These are phyloP conservation scores for Eleutherodactylus coqui DNA, from an alignment of 2,797 vertebrate species.

Conservation along the genomic window DNA sequence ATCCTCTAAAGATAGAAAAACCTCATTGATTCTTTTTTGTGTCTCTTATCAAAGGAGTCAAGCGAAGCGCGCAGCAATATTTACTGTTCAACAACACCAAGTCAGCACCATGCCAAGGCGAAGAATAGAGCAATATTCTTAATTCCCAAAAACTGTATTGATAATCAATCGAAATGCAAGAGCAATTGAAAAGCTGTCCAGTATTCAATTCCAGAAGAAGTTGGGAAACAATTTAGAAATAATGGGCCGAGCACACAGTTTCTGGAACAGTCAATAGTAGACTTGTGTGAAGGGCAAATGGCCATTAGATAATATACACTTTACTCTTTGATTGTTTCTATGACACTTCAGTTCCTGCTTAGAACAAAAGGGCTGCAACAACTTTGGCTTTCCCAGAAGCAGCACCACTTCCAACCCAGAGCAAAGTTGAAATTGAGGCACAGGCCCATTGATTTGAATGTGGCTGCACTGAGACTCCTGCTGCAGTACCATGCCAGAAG, in stretches of 20 bases:
- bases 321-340: not conserved
- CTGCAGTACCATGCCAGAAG: no score
- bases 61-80: conserved; percentile 80
- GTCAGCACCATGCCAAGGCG: conserved; percentile 73
- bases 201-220: conserved; percentile 93
- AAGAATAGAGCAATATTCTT: conserved; percentile 82
- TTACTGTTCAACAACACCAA: conserved; percentile 84
- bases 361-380: not conserved
- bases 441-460: not conserved
- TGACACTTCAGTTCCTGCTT: not conserved
- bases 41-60: conserved; percentile 83
- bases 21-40: conserved; percentile 86
- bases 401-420: not conserved
- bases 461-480: not conserved
- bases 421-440: not conserved
- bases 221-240: conserved; percentile 99
- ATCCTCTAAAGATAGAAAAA: conserved; percentile 78
- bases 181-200: conserved; percentile 96
- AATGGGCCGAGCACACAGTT: conserved; percentile 86
- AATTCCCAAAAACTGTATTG: conserved; percentile 91
- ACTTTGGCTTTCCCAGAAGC: not conserved
- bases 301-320: conserved; percentile 75
- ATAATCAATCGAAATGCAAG: conserved; percentile 94
- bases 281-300: conserved; percentile 93
- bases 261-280: conserved; percentile 91